Percentiles rank a stretch among this genome's conserved stretches.
phyloP scores from a whole-genome alignment of 2,797 vertebrate genomes.

The Anolis apletophallus region DNA sequence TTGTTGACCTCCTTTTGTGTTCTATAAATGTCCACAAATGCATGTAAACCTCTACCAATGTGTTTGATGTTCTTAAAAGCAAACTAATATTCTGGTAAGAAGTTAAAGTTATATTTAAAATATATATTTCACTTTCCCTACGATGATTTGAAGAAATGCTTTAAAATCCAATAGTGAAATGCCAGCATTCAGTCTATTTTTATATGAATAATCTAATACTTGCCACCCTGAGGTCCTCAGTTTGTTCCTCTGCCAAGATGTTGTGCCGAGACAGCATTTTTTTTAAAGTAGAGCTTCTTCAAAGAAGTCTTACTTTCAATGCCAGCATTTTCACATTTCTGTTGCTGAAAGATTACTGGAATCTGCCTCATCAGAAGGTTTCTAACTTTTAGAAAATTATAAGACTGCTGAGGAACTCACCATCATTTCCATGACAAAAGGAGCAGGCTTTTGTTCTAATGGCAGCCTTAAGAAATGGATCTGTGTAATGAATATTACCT shows the following conservation, averaged over 20 bases:
- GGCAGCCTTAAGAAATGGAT: neutral
- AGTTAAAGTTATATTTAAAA: slow-evolving; percentile 57
- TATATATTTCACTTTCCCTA: slow-evolving; percentile 70
- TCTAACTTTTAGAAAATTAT: slow-evolving; percentile 44
- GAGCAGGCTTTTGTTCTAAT: slow-evolving; percentile 47
- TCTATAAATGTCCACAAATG: slow-evolving; percentile 51
- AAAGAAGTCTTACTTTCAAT: slow-evolving; percentile 68
- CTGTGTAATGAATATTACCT: neutral
- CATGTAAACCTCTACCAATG: slow-evolving; percentile 44
- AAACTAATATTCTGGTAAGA: slow-evolving; percentile 62
- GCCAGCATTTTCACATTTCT: slow-evolving; percentile 74
- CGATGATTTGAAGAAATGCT: slow-evolving; percentile 71
- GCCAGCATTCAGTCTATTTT: slow-evolving; percentile 75
- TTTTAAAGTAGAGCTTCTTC: slow-evolving; percentile 71
- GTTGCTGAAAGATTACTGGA: slow-evolving; percentile 72
- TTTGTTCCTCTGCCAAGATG: slow-evolving; percentile 74
- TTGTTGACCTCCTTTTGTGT: slow-evolving; percentile 28
- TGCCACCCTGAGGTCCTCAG: slow-evolving; percentile 72
- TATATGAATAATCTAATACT: slow-evolving; percentile 72
- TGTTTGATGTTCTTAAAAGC: slow-evolving; percentile 40
- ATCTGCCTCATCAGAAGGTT: slow-evolving; percentile 60
- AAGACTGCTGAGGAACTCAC: slow-evolving; percentile 46
- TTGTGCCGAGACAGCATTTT: slow-evolving; percentile 72
- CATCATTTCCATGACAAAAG: slow-evolving; percentile 54
- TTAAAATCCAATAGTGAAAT: slow-evolving; percentile 68